A percentile compares a stretch with the other conserved stretches of the same genome.
Conservation (phyloP, 1,140 invertebrate species). For the Lamellibrachia luymesi region DNA sequence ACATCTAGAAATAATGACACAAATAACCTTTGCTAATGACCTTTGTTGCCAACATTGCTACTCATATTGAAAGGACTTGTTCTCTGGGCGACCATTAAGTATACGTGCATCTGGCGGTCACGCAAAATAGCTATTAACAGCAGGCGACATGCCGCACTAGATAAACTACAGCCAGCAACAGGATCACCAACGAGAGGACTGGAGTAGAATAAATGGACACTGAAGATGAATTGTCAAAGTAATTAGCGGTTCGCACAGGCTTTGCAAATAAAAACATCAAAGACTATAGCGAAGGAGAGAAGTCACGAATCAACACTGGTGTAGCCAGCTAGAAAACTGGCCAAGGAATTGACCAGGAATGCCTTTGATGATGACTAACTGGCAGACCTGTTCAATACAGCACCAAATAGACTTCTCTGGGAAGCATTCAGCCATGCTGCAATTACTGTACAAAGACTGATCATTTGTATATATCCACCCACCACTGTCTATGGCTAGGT, state of each 20-base stretch:
- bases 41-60: background rate
- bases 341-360: no score
- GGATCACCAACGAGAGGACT: background rate
- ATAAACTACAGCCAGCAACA: background rate
- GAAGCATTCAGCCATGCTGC: no score
- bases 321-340: no score
- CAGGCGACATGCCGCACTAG: background rate
- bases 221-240: background rate
- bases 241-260: background rate
- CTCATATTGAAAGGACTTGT: background rate
- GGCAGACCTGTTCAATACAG: no score
- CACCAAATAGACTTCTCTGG: no score
- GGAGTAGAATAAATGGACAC: background rate
- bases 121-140: background rate
- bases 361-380: no score
- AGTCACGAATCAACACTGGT: no score
- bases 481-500: no score
- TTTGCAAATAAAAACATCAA: background rate
- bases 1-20: background rate
- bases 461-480: no score
- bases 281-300: background rate
- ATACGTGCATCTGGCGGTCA: background rate
- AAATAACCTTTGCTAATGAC: background rate
- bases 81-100: background rate
- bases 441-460: no score